phyloP scores from a whole-genome alignment of 2,888 invertebrate genomes.

The Drosophila koepferae region DNA sequence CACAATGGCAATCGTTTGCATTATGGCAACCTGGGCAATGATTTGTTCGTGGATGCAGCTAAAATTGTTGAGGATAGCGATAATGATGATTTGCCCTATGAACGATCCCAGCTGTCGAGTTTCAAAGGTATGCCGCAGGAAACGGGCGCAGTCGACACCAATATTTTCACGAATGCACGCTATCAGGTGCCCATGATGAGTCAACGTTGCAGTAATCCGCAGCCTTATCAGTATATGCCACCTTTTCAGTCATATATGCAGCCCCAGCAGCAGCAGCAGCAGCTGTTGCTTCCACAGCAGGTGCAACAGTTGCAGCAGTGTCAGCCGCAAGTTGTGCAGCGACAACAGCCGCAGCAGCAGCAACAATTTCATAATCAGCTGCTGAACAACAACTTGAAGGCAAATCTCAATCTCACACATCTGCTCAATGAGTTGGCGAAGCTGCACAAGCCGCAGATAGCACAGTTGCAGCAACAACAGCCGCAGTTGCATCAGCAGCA shows the following conservation, averaged over 20 bases:
- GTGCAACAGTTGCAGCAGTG: slow-evolving; percentile 7
- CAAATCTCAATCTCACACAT: slow-evolving; percentile 55
- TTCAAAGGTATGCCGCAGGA: background rate
- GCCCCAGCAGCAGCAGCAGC: background rate
- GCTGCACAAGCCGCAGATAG: slow-evolving; percentile 27
- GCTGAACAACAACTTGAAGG: slow-evolving; percentile 4
- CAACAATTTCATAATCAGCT: slow-evolving; percentile 31
- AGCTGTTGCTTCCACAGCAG: background rate
- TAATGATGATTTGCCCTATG: slow-evolving; percentile 11
- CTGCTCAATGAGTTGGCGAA: slow-evolving; percentile 60
- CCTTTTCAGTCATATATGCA: background rate
- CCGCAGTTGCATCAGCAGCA: slow-evolving; percentile 1
- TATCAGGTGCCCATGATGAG: slow-evolving; percentile 52
- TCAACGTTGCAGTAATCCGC: slow-evolving; percentile 31
- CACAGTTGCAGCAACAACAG: slow-evolving; percentile 14
- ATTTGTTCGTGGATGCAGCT: slow-evolving; percentile 28
- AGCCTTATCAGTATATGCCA: slow-evolving; percentile 12
- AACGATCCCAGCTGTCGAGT: background rate
- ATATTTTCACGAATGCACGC: slow-evolving; percentile 24
- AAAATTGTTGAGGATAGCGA: slow-evolving; percentile 2
- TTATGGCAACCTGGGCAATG: slow-evolving; percentile 37
- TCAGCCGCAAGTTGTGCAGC: slow-evolving; percentile 26
- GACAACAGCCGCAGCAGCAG: slow-evolving; percentile 20
- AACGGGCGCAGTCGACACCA: background rate
- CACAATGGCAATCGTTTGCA: slow-evolving; percentile 60